Evolutionary conservation across 1,140 invertebrate species (phyloP).

Genomic region (Pseudomyrmex cubaensis): DNA sequence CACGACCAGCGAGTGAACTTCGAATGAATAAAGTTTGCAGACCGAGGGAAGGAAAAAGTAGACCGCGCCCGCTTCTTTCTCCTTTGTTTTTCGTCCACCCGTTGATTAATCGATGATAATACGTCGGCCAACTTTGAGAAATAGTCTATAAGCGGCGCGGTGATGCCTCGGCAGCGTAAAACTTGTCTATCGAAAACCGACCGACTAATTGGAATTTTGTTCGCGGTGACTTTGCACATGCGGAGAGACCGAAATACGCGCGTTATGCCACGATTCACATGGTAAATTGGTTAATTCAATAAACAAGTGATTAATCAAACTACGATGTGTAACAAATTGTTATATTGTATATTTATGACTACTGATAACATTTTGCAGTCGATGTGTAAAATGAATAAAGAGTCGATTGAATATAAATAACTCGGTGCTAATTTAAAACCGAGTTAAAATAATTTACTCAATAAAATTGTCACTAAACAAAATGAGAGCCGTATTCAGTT

Average conservation of each 20-base stretch:
- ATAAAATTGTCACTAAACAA: too few relatives aligned
- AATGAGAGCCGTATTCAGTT: too few relatives aligned
- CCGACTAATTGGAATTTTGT: constrained; percentile 36
- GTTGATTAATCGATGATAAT: constrained; percentile 62
- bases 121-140: constrained; percentile 53
- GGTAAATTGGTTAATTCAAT: too few relatives aligned
- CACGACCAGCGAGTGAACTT: constrained; percentile 55
- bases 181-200: constrained; percentile 28
- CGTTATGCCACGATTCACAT: not conserved
- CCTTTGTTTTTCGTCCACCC: constrained; percentile 51
- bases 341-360: too few relatives aligned
- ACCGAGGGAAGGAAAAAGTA: constrained; percentile 20
- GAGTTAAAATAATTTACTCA: too few relatives aligned
- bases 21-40: constrained; percentile 60
- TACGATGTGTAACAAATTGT: too few relatives aligned
- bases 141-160: constrained; percentile 46
- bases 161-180: constrained; percentile 37
- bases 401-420: too few relatives aligned
- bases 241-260: not conserved
- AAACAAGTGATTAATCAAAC: too few relatives aligned
- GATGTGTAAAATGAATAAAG: too few relatives aligned
- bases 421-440: too few relatives aligned
- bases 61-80: constrained; percentile 44
- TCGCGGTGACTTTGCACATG: not conserved
- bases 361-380: too few relatives aligned